Conservation (phyloP, 2,113 vertebrate species). For the Euleptes europaea region DNA sequence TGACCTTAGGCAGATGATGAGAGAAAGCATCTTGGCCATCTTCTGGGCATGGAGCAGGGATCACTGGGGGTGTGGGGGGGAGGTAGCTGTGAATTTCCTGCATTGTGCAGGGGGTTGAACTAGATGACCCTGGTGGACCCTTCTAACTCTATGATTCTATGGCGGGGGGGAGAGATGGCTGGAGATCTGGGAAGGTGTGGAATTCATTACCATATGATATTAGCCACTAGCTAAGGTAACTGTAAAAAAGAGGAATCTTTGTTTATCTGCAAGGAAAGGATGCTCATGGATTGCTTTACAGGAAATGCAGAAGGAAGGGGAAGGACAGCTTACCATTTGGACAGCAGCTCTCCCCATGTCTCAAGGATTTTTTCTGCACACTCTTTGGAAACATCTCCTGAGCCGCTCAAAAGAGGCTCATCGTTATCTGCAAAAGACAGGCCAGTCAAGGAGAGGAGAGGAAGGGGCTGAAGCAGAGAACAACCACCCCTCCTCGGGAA, state of each 20-base stretch:
- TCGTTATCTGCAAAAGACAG: conserved; percentile 88
- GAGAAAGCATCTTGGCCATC: too few species aligned
- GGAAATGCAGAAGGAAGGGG: neutral
- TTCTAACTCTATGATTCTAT: too few species aligned
- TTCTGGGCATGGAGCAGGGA: too few species aligned
- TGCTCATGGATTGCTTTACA: neutral
- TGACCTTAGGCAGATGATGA: too few species aligned
- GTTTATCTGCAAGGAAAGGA: neutral
- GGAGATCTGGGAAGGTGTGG: too few species aligned
- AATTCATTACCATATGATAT: too few species aligned
- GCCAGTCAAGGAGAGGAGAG: conserved; percentile 42
- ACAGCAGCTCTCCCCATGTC: conserved; percentile 96
- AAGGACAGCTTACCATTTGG: conserved; percentile 88
- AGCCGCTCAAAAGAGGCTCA: conserved; percentile 94
- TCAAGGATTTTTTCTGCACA: conserved; percentile 98
- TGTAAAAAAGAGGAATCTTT: neutral
- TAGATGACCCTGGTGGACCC: too few species aligned
- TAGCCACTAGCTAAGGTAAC: too few species aligned
- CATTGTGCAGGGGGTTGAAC: too few species aligned
- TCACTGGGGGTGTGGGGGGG: too few species aligned
- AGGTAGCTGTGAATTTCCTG: too few species aligned
- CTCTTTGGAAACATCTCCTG: conserved; percentile 98
- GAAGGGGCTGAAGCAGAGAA: neutral
- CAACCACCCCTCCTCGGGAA: neutral
- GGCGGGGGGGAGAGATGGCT: too few species aligned